A percentile compares a stretch with the other conserved stretches of the same genome.
Evolutionary conservation across 2,113 vertebrate species (phyloP).

Genomic region (Ia io): DNA sequence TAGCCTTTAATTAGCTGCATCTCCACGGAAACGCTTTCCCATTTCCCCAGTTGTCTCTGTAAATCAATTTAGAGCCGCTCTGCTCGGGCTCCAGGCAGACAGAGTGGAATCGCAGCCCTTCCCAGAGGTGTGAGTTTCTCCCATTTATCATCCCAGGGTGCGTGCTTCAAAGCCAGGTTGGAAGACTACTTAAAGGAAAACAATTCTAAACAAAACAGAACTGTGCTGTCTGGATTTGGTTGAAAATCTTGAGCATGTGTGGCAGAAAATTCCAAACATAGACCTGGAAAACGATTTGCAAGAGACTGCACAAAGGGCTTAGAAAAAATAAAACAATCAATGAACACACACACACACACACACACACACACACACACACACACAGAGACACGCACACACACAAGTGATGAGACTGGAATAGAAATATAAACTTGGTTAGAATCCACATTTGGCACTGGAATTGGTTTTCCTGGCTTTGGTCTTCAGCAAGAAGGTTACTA

Average conservation of each 20-base stretch:
- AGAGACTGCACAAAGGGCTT: conserved; percentile 50
- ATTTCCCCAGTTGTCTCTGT: conserved; percentile 64
- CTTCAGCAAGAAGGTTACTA: conserved; percentile 9
- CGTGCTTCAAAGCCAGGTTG: conserved; percentile 62
- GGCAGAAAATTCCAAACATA: conserved; percentile 43
- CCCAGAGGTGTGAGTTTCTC: conserved; percentile 64
- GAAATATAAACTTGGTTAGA: conserved; percentile 33
- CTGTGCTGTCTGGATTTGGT: conserved; percentile 29
- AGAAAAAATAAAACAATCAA: conserved; percentile 56
- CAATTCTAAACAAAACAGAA: conserved; percentile 57
- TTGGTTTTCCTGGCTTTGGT: conserved; percentile 3
- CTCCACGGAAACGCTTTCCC: conserved; percentile 36
- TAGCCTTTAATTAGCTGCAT: conserved; percentile 57
- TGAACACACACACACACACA: neutral
- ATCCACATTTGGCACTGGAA: neutral
- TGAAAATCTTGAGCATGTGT: conserved; percentile 54
- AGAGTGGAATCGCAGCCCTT: conserved; percentile 63
- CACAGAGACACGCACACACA: neutral
- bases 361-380: neutral
- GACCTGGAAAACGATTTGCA: conserved; percentile 26
- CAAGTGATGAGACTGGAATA: neutral
- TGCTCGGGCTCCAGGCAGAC: conserved; percentile 49
- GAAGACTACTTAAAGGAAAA: conserved; percentile 61
- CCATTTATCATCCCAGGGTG: conserved; percentile 67
- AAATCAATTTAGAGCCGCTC: conserved; percentile 65